phyloP scores from a whole-genome alignment of 2,113 vertebrate genomes.

The Kryptolebias marmoratus region DNA sequence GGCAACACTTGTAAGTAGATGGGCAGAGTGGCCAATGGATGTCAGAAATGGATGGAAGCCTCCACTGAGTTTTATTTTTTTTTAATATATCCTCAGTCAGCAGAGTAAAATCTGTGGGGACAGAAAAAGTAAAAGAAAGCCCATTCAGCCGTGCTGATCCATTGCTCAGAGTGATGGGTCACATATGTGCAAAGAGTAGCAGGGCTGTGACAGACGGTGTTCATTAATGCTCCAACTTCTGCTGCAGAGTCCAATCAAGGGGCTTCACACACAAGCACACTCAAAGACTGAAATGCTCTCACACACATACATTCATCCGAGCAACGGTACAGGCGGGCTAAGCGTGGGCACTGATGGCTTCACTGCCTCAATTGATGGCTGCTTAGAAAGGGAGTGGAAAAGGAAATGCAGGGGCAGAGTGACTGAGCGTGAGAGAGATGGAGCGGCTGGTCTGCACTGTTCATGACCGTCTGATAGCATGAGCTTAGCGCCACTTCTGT shows the following conservation, averaged over 20 bases:
- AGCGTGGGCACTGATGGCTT: slow-evolving; percentile 70
- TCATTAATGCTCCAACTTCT: slow-evolving; percentile 64
- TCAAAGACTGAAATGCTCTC: slow-evolving; percentile 40
- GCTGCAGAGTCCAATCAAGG: slow-evolving; percentile 73
- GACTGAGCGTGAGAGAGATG: slow-evolving; percentile 43
- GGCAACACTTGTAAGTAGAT: slow-evolving; percentile 15
- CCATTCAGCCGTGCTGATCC: slow-evolving; percentile 52
- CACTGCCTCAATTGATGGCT: slow-evolving; percentile 71
- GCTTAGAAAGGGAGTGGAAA: slow-evolving; percentile 59
- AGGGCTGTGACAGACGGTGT: slow-evolving; percentile 56
- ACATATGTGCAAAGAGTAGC: slow-evolving; percentile 47
- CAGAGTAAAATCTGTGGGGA: slow-evolving; percentile 1
- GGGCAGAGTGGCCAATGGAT: slow-evolving; percentile 1
- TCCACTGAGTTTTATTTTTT: slow-evolving; percentile 24
- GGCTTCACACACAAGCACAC: slow-evolving; percentile 60
- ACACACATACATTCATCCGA: slow-evolving; percentile 38
- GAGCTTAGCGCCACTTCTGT: slow-evolving; percentile 54
- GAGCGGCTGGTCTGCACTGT: slow-evolving; percentile 39
- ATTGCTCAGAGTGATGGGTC: slow-evolving; percentile 47
- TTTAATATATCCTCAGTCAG: slow-evolving; percentile 19
- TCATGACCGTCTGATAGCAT: slow-evolving; percentile 56
- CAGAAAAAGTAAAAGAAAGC: slow-evolving; percentile 29
- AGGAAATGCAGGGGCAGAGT: slow-evolving; percentile 40
- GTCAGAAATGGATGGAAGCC: slow-evolving; percentile 45
- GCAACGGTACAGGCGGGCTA: slow-evolving; percentile 53